Conservation (phyloP, 2,797 vertebrate species). For the Fringilla coelebs region DNA sequence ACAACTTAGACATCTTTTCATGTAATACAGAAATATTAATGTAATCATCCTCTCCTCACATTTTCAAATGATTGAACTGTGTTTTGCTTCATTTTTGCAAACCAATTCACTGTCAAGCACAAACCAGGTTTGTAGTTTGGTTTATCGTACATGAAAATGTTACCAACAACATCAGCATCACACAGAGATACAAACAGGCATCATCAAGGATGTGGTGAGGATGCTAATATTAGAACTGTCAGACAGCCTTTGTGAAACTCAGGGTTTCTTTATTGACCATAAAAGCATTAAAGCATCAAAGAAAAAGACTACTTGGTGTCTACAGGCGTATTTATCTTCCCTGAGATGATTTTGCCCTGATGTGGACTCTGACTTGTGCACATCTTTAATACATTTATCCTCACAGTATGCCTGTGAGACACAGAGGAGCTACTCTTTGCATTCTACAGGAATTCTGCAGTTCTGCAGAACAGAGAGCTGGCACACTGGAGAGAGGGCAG, state of each 20-base stretch:
- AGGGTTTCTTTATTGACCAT: slow-evolving; percentile 9
- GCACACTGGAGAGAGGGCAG: neutral
- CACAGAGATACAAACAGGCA: neutral
- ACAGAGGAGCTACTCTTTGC: slow-evolving; percentile 1
- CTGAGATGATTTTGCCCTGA: neutral
- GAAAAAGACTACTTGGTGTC: slow-evolving; percentile 15
- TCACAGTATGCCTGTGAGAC: slow-evolving; percentile 4
- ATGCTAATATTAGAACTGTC: slow-evolving; percentile 21
- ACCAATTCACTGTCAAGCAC: neutral
- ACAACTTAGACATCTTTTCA: neutral
- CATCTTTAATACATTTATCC: slow-evolving; percentile 22
- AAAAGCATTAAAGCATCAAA: slow-evolving; percentile 41
- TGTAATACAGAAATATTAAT: neutral
- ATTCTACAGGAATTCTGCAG: neutral
- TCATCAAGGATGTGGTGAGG: neutral
- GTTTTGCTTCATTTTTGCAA: neutral
- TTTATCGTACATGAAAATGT: neutral
- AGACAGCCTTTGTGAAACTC: slow-evolving; percentile 27
- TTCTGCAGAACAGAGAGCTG: neutral
- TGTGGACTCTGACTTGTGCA: neutral
- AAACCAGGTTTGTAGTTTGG: neutral
- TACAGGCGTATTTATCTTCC: slow-evolving; percentile 21
- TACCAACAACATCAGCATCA: neutral
- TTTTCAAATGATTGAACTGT: neutral
- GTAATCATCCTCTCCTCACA: neutral